Evolutionary conservation across 2,888 invertebrate genomes (phyloP).

Genomic region (Busseola fusca): DNA sequence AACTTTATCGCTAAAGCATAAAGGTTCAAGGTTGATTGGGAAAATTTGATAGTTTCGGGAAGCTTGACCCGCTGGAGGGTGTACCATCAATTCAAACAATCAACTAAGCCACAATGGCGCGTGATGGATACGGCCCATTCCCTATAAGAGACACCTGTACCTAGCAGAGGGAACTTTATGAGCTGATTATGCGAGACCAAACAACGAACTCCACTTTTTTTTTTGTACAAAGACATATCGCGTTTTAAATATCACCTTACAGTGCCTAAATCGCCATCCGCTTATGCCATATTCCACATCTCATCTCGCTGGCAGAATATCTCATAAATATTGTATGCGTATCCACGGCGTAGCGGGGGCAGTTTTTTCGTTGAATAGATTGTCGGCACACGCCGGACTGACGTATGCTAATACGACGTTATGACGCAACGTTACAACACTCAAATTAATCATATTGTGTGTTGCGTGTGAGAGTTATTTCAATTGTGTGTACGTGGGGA

Average conservation of each 20-base stretch:
- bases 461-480: conserved; percentile 22
- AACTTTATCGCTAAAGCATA: too few species aligned
- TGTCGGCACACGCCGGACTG: conserved; percentile 71
- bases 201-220: not conserved
- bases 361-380: conserved; percentile 78
- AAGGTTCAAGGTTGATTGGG: too few species aligned
- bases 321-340: conserved; percentile 82
- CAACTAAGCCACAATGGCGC: not conserved
- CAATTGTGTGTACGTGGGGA: not conserved
- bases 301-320: conserved; percentile 58
- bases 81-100: not conserved
- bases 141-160: not conserved
- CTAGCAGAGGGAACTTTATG: not conserved
- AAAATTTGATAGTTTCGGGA: too few species aligned
- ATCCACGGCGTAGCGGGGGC: conserved; percentile 64
- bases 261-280: conserved; percentile 11
- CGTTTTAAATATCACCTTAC: not conserved
- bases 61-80: too few species aligned
- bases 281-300: conserved; percentile 11
- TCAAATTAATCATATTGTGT: conserved; percentile 53
- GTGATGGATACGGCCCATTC: not conserved
- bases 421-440: conserved; percentile 40
- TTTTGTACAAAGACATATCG: not conserved
- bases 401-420: conserved; percentile 58
- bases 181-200: not conserved